Conservation (phyloP, 2,888 invertebrate genomes). For the Spialia ferax region DNA sequence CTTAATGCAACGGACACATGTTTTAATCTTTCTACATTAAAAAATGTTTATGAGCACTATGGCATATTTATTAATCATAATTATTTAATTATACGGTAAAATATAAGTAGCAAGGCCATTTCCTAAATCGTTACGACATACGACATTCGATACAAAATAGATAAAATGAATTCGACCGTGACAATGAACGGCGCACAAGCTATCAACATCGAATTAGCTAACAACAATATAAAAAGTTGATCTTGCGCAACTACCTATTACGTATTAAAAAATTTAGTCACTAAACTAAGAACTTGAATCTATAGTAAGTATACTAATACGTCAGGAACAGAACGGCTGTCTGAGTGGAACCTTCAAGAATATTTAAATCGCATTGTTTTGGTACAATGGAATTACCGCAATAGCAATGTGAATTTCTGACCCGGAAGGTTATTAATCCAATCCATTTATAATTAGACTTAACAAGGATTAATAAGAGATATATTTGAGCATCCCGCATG, state of each 20-base stretch:
- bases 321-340: constrained; percentile 1
- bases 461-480: constrained; percentile 10
- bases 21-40: too few species aligned
- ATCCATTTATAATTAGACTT: constrained; percentile 20
- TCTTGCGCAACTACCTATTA: constrained; percentile 7
- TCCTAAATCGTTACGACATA: background rate
- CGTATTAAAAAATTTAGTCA: background rate
- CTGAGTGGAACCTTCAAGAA: constrained; percentile 25
- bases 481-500: constrained; percentile 33
- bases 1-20: too few species aligned
- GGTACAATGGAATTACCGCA: constrained; percentile 8
- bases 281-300: background rate
- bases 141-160: constrained; percentile 31
- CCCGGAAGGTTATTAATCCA: constrained; percentile 21
- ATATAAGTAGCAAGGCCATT: background rate
- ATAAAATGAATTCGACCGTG: constrained; percentile 51
- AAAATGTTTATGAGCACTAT: too few species aligned
- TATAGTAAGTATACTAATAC: background rate
- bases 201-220: constrained; percentile 43
- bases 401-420: constrained; percentile 26
- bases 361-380: constrained; percentile 17
- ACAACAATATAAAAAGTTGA: constrained; percentile 28
- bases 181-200: constrained; percentile 55
- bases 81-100: too few species aligned
- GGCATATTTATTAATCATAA: too few species aligned